phyloP scores from a whole-genome alignment of 2,797 vertebrate species.

The Falco columbarius region DNA sequence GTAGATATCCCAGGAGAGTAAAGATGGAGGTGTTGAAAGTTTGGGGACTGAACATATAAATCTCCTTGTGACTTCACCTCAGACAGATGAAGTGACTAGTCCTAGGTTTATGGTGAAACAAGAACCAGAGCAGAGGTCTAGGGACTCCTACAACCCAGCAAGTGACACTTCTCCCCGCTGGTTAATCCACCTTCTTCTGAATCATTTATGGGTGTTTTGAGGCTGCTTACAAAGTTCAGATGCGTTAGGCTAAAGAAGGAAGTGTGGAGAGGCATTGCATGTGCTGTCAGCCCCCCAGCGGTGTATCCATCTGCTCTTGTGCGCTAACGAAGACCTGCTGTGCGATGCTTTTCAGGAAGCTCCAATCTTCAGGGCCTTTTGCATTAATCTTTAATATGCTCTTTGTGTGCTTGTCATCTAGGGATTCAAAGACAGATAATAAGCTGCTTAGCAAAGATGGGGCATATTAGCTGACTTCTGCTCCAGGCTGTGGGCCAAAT shows the following conservation, averaged over 20 bases:
- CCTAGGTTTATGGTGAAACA: neutral
- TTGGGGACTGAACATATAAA: neutral
- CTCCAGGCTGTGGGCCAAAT: neutral
- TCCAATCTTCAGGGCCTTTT: neutral
- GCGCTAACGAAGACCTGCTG: neutral
- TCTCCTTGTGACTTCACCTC: neutral
- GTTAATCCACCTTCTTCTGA: constrained; percentile 23
- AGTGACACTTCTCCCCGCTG: neutral
- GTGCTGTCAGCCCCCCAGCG: neutral
- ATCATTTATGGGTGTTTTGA: constrained; percentile 49
- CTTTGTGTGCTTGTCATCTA: neutral
- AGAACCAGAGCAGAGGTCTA: neutral
- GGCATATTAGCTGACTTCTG: neutral
- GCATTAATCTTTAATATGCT: constrained; percentile 55
- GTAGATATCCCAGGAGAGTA: neutral
- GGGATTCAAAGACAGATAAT: constrained; percentile 23
- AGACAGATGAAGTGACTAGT: rapidly evolving
- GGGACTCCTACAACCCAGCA: neutral
- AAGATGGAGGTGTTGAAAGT: neutral
- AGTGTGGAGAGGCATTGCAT: neutral
- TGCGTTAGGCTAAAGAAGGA: neutral
- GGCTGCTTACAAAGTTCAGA: constrained; percentile 26
- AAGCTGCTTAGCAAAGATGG: neutral
- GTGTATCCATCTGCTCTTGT: constrained; percentile 43
- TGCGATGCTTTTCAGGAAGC: neutral